phyloP scores from a whole-genome alignment of 2,797 vertebrate species.

The Chelon auratus region DNA sequence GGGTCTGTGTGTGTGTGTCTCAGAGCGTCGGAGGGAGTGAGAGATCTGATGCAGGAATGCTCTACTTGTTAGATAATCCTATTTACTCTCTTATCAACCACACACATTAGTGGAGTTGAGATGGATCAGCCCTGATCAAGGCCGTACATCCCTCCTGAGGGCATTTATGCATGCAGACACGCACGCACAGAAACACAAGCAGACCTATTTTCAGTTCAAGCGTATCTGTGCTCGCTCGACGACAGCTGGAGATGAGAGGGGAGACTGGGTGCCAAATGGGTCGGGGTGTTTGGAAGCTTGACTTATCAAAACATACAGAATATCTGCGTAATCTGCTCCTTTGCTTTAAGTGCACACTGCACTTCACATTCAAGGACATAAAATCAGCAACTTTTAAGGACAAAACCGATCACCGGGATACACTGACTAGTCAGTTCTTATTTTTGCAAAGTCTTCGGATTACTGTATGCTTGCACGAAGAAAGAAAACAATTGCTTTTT shows the following conservation, averaged over 20 bases:
- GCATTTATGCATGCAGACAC: conserved; percentile 37
- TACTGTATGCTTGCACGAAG: background rate
- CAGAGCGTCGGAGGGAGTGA: conserved; percentile 14
- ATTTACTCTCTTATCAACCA: conserved; percentile 72
- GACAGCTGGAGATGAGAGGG: conserved; percentile 46
- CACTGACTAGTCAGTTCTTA: conserved; percentile 4
- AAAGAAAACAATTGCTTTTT: conserved; percentile 24
- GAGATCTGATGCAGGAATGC: conserved; percentile 68
- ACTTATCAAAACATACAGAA: conserved; percentile 51
- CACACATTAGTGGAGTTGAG: conserved; percentile 67
- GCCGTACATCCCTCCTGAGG: conserved; percentile 53
- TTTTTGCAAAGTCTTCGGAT: conserved; percentile 14
- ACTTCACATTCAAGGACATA: conserved; percentile 29
- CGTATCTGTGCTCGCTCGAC: conserved; percentile 53
- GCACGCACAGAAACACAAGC: conserved; percentile 16
- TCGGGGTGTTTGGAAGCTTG: conserved; percentile 47
- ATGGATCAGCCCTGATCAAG: conserved; percentile 74
- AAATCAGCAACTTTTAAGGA: conserved; percentile 18
- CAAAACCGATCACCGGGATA: background rate
- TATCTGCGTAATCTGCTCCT: conserved; percentile 41
- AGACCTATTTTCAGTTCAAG: conserved; percentile 63
- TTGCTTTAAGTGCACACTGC: conserved; percentile 30
- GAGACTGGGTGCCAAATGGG: conserved; percentile 55
- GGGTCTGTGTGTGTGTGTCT: conserved; percentile 24
- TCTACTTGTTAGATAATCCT: conserved; percentile 76